Evolutionary conservation across 2,888 invertebrate species (phyloP).

Genomic region (Druceiella hillmani): DNA sequence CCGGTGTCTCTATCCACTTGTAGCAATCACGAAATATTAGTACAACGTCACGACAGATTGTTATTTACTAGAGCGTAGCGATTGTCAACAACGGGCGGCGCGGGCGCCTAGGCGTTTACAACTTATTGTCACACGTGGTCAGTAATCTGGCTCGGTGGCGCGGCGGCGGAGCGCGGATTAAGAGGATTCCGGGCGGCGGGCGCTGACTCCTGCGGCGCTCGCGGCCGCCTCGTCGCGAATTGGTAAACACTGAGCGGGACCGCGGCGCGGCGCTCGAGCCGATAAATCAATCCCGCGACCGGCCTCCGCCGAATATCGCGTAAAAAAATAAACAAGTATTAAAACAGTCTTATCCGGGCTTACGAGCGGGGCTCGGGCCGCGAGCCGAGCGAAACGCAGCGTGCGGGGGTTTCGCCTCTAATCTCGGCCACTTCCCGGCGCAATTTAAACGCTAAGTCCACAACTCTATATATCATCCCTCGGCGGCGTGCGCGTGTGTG

Average conservation of each 20-base stretch:
- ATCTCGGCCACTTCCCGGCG: conserved; percentile 71
- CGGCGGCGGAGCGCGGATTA: too few species aligned
- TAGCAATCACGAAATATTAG: too few species aligned
- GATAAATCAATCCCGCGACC: too few species aligned
- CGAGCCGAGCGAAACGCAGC: conserved; percentile 19
- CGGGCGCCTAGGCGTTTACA: too few species aligned
- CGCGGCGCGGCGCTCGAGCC: conserved; percentile 20
- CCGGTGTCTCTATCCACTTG: too few species aligned
- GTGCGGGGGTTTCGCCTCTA: conserved; percentile 44
- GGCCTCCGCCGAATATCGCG: conserved; percentile 51
- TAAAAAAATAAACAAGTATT: conserved; percentile 62
- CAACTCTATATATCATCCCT: conserved; percentile 70
- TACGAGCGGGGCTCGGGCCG: conserved; percentile 53
- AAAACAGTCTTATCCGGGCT: conserved; percentile 68
- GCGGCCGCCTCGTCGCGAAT: not conserved
- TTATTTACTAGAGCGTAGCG: too few species aligned
- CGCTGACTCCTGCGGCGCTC: not conserved
- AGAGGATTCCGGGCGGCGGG: too few species aligned
- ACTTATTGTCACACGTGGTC: too few species aligned
- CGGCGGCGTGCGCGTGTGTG: conserved; percentile 35
- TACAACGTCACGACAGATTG: too few species aligned
- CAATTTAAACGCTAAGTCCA: conserved; percentile 70
- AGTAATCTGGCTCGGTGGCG: too few species aligned
- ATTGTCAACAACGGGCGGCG: too few species aligned
- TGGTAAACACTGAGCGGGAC: conserved; percentile 26